A percentile compares a stretch with the other conserved stretches of the same genome.
These are phyloP conservation scores for Coronaproctus castanopsis DNA, from an alignment of 2,888 invertebrate species.

Conservation along the genomic window DNA sequence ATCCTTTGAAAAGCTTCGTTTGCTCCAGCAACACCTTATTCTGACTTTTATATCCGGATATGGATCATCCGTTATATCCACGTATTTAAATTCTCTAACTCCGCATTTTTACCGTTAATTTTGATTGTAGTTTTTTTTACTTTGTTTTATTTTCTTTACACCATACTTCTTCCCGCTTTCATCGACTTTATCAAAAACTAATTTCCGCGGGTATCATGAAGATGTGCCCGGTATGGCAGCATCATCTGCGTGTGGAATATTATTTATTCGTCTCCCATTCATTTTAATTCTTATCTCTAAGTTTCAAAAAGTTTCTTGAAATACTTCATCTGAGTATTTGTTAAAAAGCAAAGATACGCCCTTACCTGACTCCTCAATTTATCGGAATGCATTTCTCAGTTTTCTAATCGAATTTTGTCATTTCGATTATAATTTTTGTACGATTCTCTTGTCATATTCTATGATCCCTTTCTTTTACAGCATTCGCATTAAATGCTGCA, in stretches of 20 bases:
- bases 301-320: not conserved
- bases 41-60: not conserved
- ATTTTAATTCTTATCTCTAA: not conserved
- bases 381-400: not conserved
- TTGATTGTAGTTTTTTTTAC: not conserved
- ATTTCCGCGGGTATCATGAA: not conserved
- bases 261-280: not conserved
- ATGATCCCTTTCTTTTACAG: not conserved
- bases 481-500: not conserved
- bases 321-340: not conserved
- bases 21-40: not conserved
- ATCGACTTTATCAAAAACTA: too few relatives aligned
- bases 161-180: not conserved
- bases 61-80: not conserved
- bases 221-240: not conserved
- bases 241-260: not conserved
- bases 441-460: not conserved
- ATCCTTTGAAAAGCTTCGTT: not conserved
- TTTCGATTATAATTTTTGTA: not conserved
- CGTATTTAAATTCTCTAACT: not conserved
- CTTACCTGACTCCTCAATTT: not conserved
- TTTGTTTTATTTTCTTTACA: not conserved
- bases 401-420: not conserved
- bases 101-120: not conserved
- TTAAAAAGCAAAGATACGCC: not conserved